Conservation (phyloP, 2,113 vertebrate genomes). For the Poeciliopsis prolifica region DNA sequence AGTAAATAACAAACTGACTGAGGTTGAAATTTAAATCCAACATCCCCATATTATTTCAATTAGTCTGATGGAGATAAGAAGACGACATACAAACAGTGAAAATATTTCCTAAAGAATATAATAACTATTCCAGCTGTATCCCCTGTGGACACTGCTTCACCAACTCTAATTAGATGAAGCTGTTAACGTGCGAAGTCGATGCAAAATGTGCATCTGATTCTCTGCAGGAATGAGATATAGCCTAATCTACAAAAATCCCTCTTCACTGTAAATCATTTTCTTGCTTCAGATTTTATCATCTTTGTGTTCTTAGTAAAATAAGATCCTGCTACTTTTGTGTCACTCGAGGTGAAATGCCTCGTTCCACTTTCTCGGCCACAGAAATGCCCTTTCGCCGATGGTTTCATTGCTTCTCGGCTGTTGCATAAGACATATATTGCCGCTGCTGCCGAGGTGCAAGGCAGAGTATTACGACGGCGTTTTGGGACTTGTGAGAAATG, state of each 20-base stretch:
- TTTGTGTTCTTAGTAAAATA: no score
- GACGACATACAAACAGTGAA: no score
- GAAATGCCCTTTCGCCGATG: neutral
- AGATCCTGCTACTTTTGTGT: no score
- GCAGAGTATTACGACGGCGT: neutral
- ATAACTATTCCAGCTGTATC: neutral
- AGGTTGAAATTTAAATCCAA: no score
- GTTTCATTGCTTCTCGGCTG: neutral
- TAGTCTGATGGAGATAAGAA: no score
- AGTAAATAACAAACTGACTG: no score
- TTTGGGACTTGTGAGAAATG: slow-evolving; percentile 31
- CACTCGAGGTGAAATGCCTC: no score
- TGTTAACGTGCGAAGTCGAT: neutral
- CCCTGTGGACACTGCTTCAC: neutral
- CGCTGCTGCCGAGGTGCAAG: slow-evolving; percentile 11
- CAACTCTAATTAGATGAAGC: neutral
- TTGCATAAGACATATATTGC: slow-evolving; percentile 21
- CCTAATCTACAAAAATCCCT: no score
- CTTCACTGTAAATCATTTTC: no score
- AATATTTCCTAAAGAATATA: no score
- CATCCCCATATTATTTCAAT: no score
- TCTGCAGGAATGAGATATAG: neutral
- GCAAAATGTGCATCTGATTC: neutral
- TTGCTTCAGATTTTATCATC: no score
- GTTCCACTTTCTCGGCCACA: neutral